Base-by-base conservation (phyloP, 2,888 invertebrate genomes). In the Apamea epomidion region DNA sequence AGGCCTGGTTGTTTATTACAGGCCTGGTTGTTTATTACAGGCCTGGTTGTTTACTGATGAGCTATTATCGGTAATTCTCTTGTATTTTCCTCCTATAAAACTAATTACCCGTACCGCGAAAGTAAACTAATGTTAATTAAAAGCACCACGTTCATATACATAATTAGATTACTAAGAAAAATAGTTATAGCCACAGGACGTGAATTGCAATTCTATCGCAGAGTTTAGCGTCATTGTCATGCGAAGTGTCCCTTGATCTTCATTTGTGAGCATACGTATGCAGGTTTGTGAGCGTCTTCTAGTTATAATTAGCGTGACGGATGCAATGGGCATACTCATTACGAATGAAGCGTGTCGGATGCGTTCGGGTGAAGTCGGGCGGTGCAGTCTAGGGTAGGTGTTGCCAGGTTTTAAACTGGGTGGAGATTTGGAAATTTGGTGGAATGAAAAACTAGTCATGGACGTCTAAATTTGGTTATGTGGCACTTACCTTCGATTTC, bases 141-240 rank as follows among this genome's bases (percentile, higher is more conserved):
- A 70, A 60, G 0, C 37, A 25, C 58, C 77, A 86, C 86, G 77
- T 83, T 18, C 62, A 14, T 58, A 25, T 67, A 75, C n/a, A n/a
- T n/a, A n/a, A n/a, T n/a, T n/a, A n/a, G n/a, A 75, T 75, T 80
- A 83, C 75, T 70, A 2, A 48, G 77, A 74, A 77, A 77, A 68
- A 51, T 45, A 32, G 18, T 29, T 18, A 21, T 32, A 70, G 2
- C 0, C 8, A 8, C 12, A 6, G 25, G 2, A 80, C 80, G 84
- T 88, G 87, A 78, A 64, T 6, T 58, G 85, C 51, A 85, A 70
- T 68, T 69, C 18, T 69, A 79, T 72, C 7, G 7, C 51, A 14
- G 42, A 70, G 25, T 77, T 64, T 12, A 32, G 14, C 25, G 54
- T n/a, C 48, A 80, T 75, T 75, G 25, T 77, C 60, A 75, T 80